A percentile compares a stretch with the other conserved stretches of the same genome.
Evolutionary conservation across 2,113 vertebrate genomes (phyloP).

Genomic region (Semnopithecus entellus): DNA sequence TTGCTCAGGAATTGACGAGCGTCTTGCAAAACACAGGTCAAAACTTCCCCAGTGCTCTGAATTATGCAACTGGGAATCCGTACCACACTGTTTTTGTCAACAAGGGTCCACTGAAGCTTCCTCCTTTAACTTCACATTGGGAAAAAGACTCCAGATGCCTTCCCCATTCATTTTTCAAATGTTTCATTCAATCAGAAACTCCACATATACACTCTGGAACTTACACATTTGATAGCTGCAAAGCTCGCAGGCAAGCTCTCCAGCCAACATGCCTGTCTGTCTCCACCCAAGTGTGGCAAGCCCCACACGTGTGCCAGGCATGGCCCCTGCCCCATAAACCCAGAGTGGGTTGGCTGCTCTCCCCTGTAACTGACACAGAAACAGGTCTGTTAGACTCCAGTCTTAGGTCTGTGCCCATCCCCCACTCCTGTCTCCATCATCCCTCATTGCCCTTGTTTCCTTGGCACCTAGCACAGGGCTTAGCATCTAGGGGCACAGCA

Average conservation of each 20-base stretch:
- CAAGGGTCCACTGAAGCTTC: neutral
- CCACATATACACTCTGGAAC: neutral
- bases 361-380: neutral
- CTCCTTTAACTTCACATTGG: neutral
- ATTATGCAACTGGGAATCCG: neutral
- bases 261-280: fast-evolving
- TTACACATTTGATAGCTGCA: neutral
- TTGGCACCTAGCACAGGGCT: neutral
- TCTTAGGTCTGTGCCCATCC: neutral
- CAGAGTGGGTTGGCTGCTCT: neutral
- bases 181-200: neutral
- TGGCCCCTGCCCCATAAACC: neutral
- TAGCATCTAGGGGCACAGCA: neutral
- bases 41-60: neutral
- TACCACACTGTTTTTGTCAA: neutral
- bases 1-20: too few species aligned
- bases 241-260: neutral
- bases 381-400: neutral
- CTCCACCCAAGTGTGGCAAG: neutral
- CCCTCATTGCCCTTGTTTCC: neutral
- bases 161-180: neutral
- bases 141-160: neutral
- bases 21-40: neutral
- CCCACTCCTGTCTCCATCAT: neutral
- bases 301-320: neutral